Evolutionary conservation across 2,797 vertebrate species (phyloP).

Genomic region (Manis javanica): DNA sequence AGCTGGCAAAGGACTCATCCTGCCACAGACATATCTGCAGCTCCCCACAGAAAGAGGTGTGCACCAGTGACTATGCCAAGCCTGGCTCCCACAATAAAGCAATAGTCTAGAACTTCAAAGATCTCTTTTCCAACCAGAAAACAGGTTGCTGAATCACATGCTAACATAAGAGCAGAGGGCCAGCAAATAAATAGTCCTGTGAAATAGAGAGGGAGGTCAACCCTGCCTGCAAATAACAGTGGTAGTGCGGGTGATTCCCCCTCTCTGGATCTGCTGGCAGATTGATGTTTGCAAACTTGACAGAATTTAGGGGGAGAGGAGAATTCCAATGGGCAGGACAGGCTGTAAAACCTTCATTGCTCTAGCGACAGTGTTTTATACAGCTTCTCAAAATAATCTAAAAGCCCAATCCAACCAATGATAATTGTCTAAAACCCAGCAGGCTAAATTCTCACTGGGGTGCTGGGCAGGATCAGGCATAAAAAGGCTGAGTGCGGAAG

Average conservation of each 20-base stretch:
- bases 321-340: slow-evolving; percentile 16
- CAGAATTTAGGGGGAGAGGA: slow-evolving; percentile 30
- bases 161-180: neutral
- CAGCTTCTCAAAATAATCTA: slow-evolving; percentile 68
- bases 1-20: neutral
- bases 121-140: slow-evolving; percentile 42
- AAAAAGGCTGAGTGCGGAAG: neutral
- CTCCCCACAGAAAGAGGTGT: neutral
- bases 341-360: slow-evolving; percentile 66
- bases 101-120: neutral
- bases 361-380: slow-evolving; percentile 41
- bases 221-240: neutral
- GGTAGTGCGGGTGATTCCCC: neutral
- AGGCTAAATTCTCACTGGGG: neutral
- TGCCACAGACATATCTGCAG: neutral
- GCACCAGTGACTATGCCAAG: neutral
- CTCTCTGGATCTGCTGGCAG: slow-evolving; percentile 44
- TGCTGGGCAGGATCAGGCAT: neutral
- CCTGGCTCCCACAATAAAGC: neutral
- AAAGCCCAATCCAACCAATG: slow-evolving; percentile 6
- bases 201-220: neutral
- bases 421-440: slow-evolving; percentile 49
- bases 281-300: slow-evolving; percentile 54
- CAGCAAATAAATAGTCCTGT: neutral
- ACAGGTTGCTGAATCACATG: neutral